Evolutionary conservation across 2,888 invertebrate genomes (phyloP).

Genomic region (Lasioglossum malachurum): DNA sequence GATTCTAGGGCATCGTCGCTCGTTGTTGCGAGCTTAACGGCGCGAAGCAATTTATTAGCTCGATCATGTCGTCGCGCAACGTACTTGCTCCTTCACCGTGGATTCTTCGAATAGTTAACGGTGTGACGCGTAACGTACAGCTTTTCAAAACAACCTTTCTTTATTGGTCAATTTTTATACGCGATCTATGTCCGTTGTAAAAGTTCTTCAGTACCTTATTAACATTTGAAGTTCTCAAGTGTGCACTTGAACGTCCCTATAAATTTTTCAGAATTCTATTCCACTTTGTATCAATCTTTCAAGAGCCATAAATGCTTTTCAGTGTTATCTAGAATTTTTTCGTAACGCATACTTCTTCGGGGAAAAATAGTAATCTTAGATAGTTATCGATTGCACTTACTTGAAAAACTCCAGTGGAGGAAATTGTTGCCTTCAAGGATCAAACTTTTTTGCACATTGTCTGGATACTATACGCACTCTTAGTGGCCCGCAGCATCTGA

Average conservation of each 20-base stretch:
- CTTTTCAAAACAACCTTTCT: not conserved
- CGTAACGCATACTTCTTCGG: not conserved
- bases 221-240: not conserved
- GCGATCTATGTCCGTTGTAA: not conserved
- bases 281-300: not conserved
- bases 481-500: not conserved
- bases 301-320: not conserved
- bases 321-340: not conserved
- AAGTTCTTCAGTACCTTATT: not conserved
- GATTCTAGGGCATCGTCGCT: constrained; percentile 40
- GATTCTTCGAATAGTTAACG: constrained; percentile 20
- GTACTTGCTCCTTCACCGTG: not conserved
- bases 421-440: not conserved
- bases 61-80: constrained; percentile 28
- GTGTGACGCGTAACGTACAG: not conserved
- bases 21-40: constrained; percentile 28
- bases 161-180: not conserved
- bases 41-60: constrained; percentile 17
- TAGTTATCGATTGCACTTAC: not conserved
- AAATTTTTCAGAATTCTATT: not conserved
- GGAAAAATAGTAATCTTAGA: not conserved
- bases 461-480: not conserved
- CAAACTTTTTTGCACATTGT: not conserved
- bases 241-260: not conserved
- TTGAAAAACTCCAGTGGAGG: not conserved